Conservation (phyloP, 2,888 invertebrate genomes). For the Cantharis lateralis region DNA sequence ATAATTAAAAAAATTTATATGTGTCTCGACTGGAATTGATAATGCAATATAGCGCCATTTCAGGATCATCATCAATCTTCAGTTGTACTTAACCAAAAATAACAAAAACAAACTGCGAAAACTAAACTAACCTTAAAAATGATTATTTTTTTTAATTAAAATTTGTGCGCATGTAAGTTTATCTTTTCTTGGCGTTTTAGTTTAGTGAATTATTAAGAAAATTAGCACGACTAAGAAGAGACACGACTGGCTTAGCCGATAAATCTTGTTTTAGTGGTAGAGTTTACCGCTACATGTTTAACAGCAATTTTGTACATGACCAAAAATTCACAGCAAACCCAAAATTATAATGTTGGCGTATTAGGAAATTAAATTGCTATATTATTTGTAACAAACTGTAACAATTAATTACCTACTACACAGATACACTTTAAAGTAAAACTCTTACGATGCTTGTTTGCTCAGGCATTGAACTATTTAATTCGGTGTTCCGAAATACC, state of each 20-base stretch:
- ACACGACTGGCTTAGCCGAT: background rate
- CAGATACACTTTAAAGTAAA: background rate
- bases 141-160: no score
- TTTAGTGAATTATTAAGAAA: background rate
- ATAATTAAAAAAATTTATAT: no score
- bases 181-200: no score
- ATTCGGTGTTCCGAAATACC: background rate
- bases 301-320: background rate
- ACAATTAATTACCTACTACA: no score
- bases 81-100: no score
- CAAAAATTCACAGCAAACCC: background rate
- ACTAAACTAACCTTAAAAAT: no score
- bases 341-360: background rate
- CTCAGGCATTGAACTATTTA: background rate
- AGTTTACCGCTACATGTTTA: background rate
- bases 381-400: background rate
- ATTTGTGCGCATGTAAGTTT: no score
- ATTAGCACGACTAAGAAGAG: background rate
- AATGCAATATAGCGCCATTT: no score
- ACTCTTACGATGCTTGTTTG: background rate
- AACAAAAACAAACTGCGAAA: no score
- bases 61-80: no score
- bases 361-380: background rate
- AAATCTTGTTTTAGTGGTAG: background rate
- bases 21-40: no score